These are phyloP conservation scores for Phoeniculus purpureus DNA, from an alignment of 2,797 vertebrate species.

Conservation along the genomic window DNA sequence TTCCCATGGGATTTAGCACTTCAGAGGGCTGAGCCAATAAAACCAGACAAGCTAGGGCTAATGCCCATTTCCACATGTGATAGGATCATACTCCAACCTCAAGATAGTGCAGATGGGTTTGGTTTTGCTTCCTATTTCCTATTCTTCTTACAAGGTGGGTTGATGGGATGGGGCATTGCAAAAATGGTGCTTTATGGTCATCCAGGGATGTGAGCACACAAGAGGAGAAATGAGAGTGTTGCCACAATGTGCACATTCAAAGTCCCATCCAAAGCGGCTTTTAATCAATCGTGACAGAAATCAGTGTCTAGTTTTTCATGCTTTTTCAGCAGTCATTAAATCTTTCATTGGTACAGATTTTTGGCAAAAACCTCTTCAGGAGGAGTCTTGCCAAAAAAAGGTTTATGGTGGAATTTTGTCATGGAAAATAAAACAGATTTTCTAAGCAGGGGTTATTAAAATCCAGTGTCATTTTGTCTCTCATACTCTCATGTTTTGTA, in stretches of 20 bases:
- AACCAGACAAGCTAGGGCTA: constrained; percentile 57
- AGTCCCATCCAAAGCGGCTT: constrained; percentile 22
- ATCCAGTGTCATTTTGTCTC: neutral
- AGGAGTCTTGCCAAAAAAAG: constrained; percentile 27
- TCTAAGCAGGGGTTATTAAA: neutral
- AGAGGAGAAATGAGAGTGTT: constrained; percentile 20
- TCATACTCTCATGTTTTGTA: neutral
- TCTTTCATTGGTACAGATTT: constrained; percentile 32
- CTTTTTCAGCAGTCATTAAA: constrained; percentile 26
- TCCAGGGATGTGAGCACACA: neutral
- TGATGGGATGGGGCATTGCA: neutral
- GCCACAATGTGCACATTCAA: constrained; percentile 30
- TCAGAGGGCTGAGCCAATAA: constrained; percentile 57
- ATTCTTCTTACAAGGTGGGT: neutral
- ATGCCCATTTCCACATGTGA: constrained; percentile 56
- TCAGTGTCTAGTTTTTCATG: constrained; percentile 20
- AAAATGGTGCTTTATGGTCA: constrained; percentile 19
- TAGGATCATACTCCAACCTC: constrained; percentile 31
- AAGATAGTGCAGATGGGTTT: constrained; percentile 59
- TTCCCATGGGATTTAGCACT: constrained; percentile 62
- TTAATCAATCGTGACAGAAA: constrained; percentile 22
- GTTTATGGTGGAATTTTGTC: constrained; percentile 21
- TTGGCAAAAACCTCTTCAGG: constrained; percentile 10
- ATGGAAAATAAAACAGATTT: constrained; percentile 11
- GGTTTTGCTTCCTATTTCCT: constrained; percentile 24